A percentile compares a stretch with the other conserved stretches of the same genome.
These are phyloP conservation scores for Entosphenus tridentatus DNA, from an alignment of 2,113 vertebrate genomes.

Conservation along the genomic window DNA sequence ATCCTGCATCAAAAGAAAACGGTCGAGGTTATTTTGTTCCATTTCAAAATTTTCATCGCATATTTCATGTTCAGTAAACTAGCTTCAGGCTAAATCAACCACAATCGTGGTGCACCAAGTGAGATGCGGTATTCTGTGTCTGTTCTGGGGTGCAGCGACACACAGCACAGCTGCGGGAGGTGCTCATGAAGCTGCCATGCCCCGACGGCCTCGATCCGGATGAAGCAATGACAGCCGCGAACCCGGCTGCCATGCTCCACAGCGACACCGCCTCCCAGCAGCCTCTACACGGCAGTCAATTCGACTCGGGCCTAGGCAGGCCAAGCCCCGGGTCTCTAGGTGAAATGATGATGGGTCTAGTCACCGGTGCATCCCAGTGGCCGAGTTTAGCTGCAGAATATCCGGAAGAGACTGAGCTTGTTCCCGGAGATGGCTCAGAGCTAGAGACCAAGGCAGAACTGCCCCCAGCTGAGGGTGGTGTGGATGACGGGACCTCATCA, in stretches of 20 bases:
- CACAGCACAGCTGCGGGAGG: slow-evolving; percentile 77
- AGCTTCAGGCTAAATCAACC: background rate
- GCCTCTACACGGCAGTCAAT: background rate
- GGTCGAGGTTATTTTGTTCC: background rate
- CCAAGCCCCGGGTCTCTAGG: background rate
- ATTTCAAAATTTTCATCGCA: background rate
- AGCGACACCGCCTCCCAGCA: background rate
- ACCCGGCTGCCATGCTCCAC: background rate
- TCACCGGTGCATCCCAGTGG: background rate
- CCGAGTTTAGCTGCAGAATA: background rate
- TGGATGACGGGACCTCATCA: too few species aligned
- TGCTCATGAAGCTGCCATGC: slow-evolving; percentile 78
- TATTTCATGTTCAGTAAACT: background rate
- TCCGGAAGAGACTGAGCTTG: too few species aligned
- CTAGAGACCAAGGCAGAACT: too few species aligned
- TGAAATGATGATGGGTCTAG: background rate
- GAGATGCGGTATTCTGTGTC: background rate
- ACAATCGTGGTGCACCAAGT: too few species aligned
- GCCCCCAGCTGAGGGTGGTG: too few species aligned
- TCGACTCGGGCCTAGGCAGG: background rate
- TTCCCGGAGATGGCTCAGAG: too few species aligned
- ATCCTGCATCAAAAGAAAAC: background rate
- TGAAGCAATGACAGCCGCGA: slow-evolving; percentile 1
- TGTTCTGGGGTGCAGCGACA: slow-evolving; percentile 38
- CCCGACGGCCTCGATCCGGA: slow-evolving; percentile 73